Evolutionary conservation across 2,888 invertebrate genomes (phyloP).

Genomic region (Tachina grossa): DNA sequence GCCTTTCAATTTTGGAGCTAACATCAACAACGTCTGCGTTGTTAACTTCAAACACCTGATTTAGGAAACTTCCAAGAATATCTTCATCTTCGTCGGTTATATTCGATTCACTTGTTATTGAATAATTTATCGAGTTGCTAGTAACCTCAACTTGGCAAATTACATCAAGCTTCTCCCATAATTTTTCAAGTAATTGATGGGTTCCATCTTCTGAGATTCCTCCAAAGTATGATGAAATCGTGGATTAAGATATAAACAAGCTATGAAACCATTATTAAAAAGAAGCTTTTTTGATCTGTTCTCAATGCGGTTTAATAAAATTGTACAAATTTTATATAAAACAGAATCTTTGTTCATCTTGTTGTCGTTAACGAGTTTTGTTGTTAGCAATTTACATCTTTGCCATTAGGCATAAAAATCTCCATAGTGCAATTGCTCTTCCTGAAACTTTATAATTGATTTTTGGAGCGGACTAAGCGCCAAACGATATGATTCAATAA

Average conservation of each 20-base stretch:
- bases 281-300: constrained; percentile 8
- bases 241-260: constrained; percentile 49
- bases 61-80: too few relatives aligned
- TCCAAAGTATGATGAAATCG: neutral
- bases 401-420: constrained; percentile 54
- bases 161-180: too few relatives aligned
- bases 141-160: too few relatives aligned
- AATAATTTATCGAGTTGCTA: too few relatives aligned
- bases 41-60: neutral
- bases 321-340: constrained; percentile 23
- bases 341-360: constrained; percentile 3
- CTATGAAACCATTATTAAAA: neutral
- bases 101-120: too few relatives aligned
- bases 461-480: constrained; percentile 29
- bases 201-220: too few relatives aligned
- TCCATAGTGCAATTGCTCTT: constrained; percentile 34
- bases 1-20: constrained; percentile 39
- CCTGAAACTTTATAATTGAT: constrained; percentile 38
- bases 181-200: too few relatives aligned
- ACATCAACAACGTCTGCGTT: neutral
- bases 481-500: constrained; percentile 6
- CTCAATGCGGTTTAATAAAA: constrained; percentile 7
- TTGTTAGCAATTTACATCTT: constrained; percentile 32
- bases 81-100: too few relatives aligned
- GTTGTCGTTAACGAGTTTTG: neutral